These are phyloP conservation scores for Acanthaster planci DNA, from an alignment of 35 echinoderm and acorn worm genomes.

Conservation along the genomic window DNA sequence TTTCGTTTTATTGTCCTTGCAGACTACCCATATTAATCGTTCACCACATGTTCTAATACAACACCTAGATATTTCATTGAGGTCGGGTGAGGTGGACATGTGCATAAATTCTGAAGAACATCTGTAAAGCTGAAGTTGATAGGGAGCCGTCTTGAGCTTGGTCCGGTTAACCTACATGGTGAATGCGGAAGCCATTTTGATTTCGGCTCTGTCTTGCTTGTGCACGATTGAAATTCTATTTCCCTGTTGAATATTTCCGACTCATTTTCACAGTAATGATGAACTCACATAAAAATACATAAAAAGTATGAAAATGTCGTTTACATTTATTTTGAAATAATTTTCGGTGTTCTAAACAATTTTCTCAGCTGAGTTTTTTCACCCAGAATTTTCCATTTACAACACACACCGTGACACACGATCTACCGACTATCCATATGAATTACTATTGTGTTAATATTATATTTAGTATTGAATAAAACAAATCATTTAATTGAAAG, in stretches of 20 bases:
- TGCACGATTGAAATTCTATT: neutral
- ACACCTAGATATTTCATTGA: neutral
- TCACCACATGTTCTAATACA: neutral
- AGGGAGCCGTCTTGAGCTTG: neutral
- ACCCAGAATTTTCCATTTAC: too few species aligned
- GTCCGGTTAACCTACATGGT: neutral
- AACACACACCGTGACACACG: too few species aligned
- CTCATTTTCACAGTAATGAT: too few species aligned
- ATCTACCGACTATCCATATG: too few species aligned
- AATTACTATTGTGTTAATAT: too few species aligned
- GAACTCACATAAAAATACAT: too few species aligned
- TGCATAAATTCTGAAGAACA: neutral
- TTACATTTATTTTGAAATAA: too few species aligned
- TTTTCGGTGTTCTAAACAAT: too few species aligned
- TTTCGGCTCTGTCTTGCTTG: neutral
- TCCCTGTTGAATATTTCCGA: neutral
- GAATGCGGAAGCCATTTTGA: constrained; percentile 30
- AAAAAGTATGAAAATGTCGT: too few species aligned
- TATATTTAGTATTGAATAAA: too few species aligned
- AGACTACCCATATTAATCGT: neutral
- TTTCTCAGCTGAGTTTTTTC: too few species aligned
- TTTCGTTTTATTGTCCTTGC: neutral
- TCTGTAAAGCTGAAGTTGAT: neutral
- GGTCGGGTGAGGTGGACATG: neutral
- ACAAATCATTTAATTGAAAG: too few species aligned